Evolutionary conservation across 1,140 invertebrate species (phyloP), one percentile per base, ranked within the genome.

Genomic region (Meloidogyne chitwoodi): DNA sequence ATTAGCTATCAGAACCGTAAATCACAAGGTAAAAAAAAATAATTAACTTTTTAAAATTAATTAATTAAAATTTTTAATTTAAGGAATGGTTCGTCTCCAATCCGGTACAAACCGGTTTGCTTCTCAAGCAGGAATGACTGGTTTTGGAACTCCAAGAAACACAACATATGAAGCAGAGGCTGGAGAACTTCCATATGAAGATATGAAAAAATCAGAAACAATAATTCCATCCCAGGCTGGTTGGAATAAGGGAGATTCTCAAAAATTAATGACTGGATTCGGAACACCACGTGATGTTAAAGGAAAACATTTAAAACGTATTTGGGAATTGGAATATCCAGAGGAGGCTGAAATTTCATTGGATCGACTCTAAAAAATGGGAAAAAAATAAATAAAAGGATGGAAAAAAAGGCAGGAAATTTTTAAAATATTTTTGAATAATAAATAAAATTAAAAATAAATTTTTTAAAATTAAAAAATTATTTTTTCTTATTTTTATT

Each of bases 121-220:
- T 61, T 84, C 83, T 27, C 84, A 85, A 68, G 77, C 80, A 38
- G 85, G 85, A 68, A 87, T 87, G 85, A 87, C 78, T 68, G 83
- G 84, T 56, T 86, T 86, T 78, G 85, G 85, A 62, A 87, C 86
- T 26, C 65, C 72, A 24, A 81, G 85, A 75, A 85, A 87, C 82
- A 87, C 80, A n/a, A 86, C 85, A 44, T 87, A 84, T 80, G 82
- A 85, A 48, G 86, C 86, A 24, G 85, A 87, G 61, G 80, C 80
- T 63, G 85, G 86, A 26, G 86, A 87, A 69, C 77, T 87, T 65
- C 85, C 85, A 22, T 87, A 85, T 61, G 86, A 86, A 70, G 86
- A 87, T 64, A 87, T 87, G 84, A 87, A 87, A 80, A 85, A 85
- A 56, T 86, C 84, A 27, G 86, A 86, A 78, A 77, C 84, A 22